phyloP scores from a whole-genome alignment of 2,888 invertebrate genomes.

The Morinoia aosen region DNA sequence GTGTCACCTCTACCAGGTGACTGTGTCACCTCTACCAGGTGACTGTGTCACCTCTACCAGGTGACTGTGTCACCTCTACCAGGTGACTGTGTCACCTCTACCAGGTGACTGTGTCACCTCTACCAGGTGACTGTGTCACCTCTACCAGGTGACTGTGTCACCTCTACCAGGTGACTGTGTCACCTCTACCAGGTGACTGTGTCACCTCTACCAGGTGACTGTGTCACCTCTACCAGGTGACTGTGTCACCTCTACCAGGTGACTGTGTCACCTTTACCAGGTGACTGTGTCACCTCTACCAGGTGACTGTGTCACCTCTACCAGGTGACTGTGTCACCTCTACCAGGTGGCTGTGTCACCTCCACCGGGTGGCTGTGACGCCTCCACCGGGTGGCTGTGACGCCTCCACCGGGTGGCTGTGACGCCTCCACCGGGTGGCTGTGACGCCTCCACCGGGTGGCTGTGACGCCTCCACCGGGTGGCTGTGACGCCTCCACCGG shows the following conservation, averaged over 20 bases:
- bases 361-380: background rate
- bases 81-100: background rate
- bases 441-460: background rate
- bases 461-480: background rate
- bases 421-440: background rate
- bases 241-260: background rate
- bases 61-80: background rate
- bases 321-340: background rate
- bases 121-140: background rate
- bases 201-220: background rate
- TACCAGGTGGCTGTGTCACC: background rate
- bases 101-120: background rate
- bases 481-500: background rate
- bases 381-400: conserved; percentile 3
- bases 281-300: background rate
- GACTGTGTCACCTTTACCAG: background rate
- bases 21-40: background rate
- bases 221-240: background rate
- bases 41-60: background rate
- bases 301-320: background rate
- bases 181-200: background rate
- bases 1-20: background rate
- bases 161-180: background rate
- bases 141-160: background rate
- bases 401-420: background rate